Evolutionary conservation across 2,888 invertebrate species (phyloP), one percentile per base, ranked within the genome.

Genomic region (Aphidius colemani): DNA sequence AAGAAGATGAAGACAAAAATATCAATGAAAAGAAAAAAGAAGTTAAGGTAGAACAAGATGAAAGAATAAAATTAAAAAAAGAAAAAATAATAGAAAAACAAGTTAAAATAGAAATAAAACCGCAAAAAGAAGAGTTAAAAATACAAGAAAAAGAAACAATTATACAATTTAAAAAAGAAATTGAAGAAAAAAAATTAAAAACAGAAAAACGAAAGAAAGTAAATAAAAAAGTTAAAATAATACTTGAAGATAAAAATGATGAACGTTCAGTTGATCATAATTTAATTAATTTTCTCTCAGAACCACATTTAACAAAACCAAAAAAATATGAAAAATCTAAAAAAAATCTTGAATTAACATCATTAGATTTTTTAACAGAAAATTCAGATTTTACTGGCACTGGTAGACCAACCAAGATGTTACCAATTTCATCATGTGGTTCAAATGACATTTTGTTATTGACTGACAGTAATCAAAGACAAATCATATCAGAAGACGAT

Each of bases 281-380:
- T 66, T 66, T 82, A 10, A 64, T 81, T 64, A 78, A 74, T 64
- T 66, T 82, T 6, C 81, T 82, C 61, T 73, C 80, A 0, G 79
- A 79, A 39, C 64, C 76, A 5, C 58, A 40, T 49, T 62, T 1
- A 64, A 72, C 2, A 77, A 76, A 39, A 72, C 74, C 7, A 75
- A 71, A 58, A 75, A 75, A 43, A 43, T 68, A 7, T 45, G 61
- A 30, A 30, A 30, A 30, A 30, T 30, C 30, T 3, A 70, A 70
- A 2, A 53, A 59, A 2, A 74, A 72, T 43, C 75, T 76, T 0
- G 77, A 77, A 6, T 43, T 70, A 1, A 71, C 71, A 9, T 72
- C 76, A 0, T 72, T 80, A 69, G 80, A 82, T 56, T 80, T 82
- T 56, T 82, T 82, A 63, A 78, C 81, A 62, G 82, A 81, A 67